phyloP scores from a whole-genome alignment of 2,797 vertebrate species.

The Etheostoma nigrum region DNA sequence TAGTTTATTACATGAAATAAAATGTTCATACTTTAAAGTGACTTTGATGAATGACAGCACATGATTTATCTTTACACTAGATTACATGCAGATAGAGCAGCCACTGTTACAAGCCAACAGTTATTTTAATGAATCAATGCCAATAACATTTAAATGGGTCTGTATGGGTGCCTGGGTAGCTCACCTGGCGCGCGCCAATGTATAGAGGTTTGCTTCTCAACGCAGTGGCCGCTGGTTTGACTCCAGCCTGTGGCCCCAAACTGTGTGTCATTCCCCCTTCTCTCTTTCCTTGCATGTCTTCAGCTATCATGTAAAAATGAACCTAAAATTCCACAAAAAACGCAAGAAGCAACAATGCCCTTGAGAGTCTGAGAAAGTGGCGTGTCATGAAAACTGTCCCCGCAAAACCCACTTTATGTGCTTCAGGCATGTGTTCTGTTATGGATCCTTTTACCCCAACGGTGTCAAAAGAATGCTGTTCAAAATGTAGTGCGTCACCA shows the following conservation, averaged over 20 bases:
- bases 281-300: too few relatives aligned
- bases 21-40: neutral
- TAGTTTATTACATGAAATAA: neutral
- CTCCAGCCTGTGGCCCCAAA: too few relatives aligned
- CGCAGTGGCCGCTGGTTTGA: too few relatives aligned
- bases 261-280: too few relatives aligned
- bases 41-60: neutral
- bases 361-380: conserved; percentile 4
- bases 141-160: conserved; percentile 11
- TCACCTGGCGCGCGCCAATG: too few relatives aligned
- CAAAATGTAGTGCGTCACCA: neutral
- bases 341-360: neutral
- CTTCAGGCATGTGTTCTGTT: neutral
- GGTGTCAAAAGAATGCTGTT: neutral
- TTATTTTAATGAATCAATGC: conserved; percentile 11
- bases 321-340: too few relatives aligned
- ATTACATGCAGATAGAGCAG: neutral
- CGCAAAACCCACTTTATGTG: neutral
- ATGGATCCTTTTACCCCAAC: neutral
- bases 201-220: too few relatives aligned
- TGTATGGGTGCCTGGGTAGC: neutral
- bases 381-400: neutral
- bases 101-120: neutral
- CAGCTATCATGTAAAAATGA: too few relatives aligned
- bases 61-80: neutral